Evolutionary conservation across 1,140 invertebrate species (phyloP), one percentile per base, ranked within the genome.

Genomic region (Steinernema khuongi): DNA sequence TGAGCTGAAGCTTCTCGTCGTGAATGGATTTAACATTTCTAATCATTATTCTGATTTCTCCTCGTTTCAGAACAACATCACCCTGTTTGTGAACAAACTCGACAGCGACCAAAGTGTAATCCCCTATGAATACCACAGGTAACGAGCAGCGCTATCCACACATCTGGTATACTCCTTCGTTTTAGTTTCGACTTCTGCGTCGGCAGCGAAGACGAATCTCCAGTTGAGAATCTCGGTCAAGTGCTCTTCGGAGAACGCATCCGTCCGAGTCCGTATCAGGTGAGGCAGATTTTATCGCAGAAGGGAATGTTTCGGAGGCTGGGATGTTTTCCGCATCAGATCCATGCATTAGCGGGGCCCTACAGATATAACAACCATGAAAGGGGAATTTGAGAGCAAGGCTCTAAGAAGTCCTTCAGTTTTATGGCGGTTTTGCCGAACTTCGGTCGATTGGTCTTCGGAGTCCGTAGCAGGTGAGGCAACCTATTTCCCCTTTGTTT

Each of bases 231-330:
- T 85, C 89, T 98, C 41, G 96, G 96, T 0, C 96, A 99, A 88
- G 94, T 99, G 69, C 92, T 99, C 0, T 98, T 99, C 88, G 96
- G 96, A 44, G 96, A 99, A 87, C 89, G 96, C 81, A 97, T 99
- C 81, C 87, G 93, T 68, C 91, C 93, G 1, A 96, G 94, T 68
- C 91, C 91, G 1, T 97, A 97, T 79, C 90, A 91, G 85, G 91
- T 90, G 83, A 79, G 70, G n/a, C n/a, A n/a, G n/a, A n/a, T n/a
- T n/a, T n/a, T n/a, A n/a, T n/a, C n/a, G n/a, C n/a, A n/a, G n/a
- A n/a, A n/a, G n/a, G n/a, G n/a, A n/a, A n/a, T n/a, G n/a, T n/a
- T n/a, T n/a, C n/a, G n/a, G n/a, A n/a, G n/a, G n/a, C n/a, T n/a
- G n/a, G n/a, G n/a, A n/a, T n/a, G n/a, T n/a, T n/a, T n/a, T n/a